Conservation (phyloP, 2,888 invertebrate species). For the Ditylenchus weischeri region DNA sequence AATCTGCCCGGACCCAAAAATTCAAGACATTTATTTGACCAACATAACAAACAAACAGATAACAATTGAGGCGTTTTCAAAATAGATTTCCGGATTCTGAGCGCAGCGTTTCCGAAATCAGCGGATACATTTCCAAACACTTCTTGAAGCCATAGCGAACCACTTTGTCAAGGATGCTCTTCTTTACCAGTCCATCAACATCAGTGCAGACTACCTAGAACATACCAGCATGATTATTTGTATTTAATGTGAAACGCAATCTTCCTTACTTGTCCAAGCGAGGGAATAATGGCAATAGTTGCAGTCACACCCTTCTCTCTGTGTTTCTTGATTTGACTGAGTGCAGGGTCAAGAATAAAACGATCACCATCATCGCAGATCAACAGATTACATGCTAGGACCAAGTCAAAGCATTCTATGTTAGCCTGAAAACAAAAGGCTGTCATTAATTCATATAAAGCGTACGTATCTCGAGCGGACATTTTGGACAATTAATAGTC, state of each 20-base stretch:
- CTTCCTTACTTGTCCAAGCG: conserved; percentile 12
- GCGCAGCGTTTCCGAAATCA: too few relatives aligned
- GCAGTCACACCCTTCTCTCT: neutral
- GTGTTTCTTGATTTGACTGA: conserved; percentile 13
- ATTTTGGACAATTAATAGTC: too few relatives aligned
- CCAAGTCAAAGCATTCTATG: conserved; percentile 28
- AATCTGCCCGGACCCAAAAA: too few relatives aligned
- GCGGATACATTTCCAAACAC: conserved; percentile 10
- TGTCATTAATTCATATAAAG: conserved; percentile 20
- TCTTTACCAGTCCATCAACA: neutral
- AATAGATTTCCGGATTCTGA: too few relatives aligned
- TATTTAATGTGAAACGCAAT: neutral
- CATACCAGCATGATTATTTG: neutral
- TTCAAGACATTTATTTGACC: too few relatives aligned
- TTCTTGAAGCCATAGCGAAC: conserved; percentile 1
- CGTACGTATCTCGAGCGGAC: conserved; percentile 11
- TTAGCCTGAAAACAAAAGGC: conserved; percentile 13
- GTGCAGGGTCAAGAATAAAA: conserved; percentile 24
- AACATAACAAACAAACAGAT: too few relatives aligned
- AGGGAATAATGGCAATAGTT: conserved; percentile 11
- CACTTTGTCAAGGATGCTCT: conserved; percentile 4
- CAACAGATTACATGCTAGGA: conserved; percentile 22
- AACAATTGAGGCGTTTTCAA: too few relatives aligned
- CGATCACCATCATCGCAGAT: conserved; percentile 4
- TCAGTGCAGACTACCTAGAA: conserved; percentile 6